Evolutionary conservation across 2,113 vertebrate genomes (phyloP).

Genomic region (Brachypodius melanocephalos): DNA sequence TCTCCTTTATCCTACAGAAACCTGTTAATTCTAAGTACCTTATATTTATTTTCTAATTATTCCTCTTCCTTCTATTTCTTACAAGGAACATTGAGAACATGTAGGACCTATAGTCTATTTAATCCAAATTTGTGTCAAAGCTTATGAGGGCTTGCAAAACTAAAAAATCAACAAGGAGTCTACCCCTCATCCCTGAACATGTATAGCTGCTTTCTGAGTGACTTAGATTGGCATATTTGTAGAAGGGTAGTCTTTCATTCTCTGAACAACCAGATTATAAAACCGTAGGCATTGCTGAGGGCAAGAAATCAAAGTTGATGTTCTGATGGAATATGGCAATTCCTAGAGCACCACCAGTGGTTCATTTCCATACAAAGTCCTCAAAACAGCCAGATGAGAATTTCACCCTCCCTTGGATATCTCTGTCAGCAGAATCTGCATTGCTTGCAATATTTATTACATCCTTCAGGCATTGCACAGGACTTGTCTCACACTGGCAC

Average conservation of each 20-base stretch:
- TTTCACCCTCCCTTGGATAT: neutral
- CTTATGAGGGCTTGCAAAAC: neutral
- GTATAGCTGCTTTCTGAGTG: neutral
- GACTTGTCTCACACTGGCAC: neutral
- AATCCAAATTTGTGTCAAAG: too few relatives aligned
- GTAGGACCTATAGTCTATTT: too few relatives aligned
- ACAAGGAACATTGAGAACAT: too few relatives aligned
- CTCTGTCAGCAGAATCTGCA: conserved; percentile 14
- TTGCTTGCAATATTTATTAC: neutral
- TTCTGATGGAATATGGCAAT: neutral
- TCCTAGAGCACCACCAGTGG: neutral
- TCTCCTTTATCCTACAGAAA: too few relatives aligned
- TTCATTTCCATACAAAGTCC: conserved; percentile 12
- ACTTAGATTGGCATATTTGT: neutral
- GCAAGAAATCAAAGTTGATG: neutral
- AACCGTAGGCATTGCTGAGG: neutral
- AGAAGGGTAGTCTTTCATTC: neutral
- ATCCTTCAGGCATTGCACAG: neutral
- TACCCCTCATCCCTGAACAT: neutral
- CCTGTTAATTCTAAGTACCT: too few relatives aligned
- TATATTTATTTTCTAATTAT: too few relatives aligned
- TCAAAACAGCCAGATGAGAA: neutral
- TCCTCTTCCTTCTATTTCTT: too few relatives aligned
- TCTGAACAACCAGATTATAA: neutral
- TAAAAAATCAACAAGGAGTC: neutral